phyloP scores from a whole-genome alignment of 1,140 invertebrate genomes.

The Campoletis sonorensis region DNA sequence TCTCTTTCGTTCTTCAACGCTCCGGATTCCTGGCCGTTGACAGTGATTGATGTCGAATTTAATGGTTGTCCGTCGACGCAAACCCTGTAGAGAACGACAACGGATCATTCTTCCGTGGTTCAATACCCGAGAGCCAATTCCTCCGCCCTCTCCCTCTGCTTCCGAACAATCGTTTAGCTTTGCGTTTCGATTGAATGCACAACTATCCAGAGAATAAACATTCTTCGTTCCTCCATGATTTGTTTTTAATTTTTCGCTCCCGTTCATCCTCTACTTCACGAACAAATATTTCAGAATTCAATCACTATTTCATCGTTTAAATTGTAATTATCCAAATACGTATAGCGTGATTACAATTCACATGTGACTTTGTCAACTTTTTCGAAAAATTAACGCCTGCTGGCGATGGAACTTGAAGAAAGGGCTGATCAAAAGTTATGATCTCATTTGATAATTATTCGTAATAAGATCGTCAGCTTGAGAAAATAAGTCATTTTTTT shows the following conservation, averaged over 20 bases:
- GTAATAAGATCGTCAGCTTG: too few relatives aligned
- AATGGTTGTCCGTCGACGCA: slow-evolving; percentile 61
- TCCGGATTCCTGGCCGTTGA: slow-evolving; percentile 50
- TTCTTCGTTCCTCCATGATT: neutral
- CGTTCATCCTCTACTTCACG: too few relatives aligned
- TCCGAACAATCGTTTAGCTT: neutral
- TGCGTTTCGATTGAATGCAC: slow-evolving; percentile 8
- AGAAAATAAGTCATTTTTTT: too few relatives aligned
- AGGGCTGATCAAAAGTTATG: too few relatives aligned
- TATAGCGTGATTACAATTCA: too few relatives aligned
- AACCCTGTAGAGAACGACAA: neutral
- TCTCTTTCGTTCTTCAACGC: slow-evolving; percentile 16
- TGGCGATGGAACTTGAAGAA: too few relatives aligned
- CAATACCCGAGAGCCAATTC: slow-evolving; percentile 9
- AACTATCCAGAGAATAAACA: slow-evolving; percentile 1
- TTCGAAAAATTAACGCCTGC: too few relatives aligned
- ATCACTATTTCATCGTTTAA: too few relatives aligned
- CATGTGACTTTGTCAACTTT: too few relatives aligned
- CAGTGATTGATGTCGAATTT: slow-evolving; percentile 68
- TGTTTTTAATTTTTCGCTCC: neutral
- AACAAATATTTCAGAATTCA: too few relatives aligned
- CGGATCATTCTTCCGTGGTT: neutral
- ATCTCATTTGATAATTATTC: too few relatives aligned
- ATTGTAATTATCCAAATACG: too few relatives aligned
- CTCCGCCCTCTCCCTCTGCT: neutral